These are phyloP conservation scores for Sturnira hondurensis DNA, from an alignment of 2,113 vertebrate genomes.

Conservation along the genomic window DNA sequence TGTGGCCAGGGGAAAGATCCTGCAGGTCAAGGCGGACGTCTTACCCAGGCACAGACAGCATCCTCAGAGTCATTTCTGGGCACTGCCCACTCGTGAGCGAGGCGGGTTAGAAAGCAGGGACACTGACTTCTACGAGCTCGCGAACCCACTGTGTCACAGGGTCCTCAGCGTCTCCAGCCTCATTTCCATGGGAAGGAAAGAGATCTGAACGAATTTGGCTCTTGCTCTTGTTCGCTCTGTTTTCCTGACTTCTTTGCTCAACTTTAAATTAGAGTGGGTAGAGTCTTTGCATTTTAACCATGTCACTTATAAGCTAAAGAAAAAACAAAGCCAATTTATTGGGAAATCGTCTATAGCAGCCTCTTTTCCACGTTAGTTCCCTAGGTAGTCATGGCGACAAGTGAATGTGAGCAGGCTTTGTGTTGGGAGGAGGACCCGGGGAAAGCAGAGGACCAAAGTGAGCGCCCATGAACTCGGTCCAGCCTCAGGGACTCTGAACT, in stretches of 20 bases:
- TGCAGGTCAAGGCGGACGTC: background rate
- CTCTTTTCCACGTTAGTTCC: background rate
- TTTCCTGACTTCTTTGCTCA: background rate
- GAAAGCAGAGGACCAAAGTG: accelerated
- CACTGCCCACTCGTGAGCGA: accelerated
- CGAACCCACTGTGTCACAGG: accelerated
- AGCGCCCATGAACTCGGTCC: accelerated
- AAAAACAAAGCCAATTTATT: background rate
- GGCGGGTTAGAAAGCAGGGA: background rate
- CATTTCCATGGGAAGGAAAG: background rate
- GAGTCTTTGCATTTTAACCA: background rate
- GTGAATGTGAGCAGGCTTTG: accelerated
- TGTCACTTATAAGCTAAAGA: background rate
- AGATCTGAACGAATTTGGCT: accelerated
- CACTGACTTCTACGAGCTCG: background rate
- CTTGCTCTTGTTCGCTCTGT: accelerated
- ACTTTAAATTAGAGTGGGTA: background rate
- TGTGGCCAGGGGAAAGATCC: accelerated
- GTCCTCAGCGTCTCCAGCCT: background rate
- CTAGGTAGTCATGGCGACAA: accelerated
- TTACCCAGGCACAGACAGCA: background rate
- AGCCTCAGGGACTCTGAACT: accelerated
- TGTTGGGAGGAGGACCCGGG: accelerated
- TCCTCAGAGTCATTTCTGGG: background rate
- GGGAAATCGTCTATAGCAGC: background rate